phyloP scores from a whole-genome alignment of 2,113 vertebrate species.

The Struthio camelus region DNA sequence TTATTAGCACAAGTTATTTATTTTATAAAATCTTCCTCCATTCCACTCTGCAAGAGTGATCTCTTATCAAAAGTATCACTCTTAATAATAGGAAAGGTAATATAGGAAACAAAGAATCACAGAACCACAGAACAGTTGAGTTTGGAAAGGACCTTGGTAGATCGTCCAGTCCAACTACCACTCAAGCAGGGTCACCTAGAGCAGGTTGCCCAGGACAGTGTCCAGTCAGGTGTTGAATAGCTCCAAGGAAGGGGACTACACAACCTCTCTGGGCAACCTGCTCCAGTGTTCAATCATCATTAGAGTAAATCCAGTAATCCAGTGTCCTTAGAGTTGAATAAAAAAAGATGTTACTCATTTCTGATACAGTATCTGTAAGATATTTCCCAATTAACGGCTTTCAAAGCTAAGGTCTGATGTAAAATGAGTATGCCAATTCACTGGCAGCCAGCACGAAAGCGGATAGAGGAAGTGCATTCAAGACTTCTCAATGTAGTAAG shows the following conservation, averaged over 20 bases:
- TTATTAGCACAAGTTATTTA: rapidly evolving
- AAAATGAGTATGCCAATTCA: neutral
- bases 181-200: neutral
- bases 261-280: neutral
- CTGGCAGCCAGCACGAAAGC: neutral
- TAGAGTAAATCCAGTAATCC: neutral
- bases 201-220: neutral
- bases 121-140: neutral
- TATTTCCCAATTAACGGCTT: neutral
- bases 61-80: neutral
- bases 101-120: neutral
- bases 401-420: neutral
- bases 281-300: neutral
- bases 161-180: neutral
- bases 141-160: neutral
- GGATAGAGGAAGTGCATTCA: neutral
- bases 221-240: neutral
- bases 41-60: neutral
- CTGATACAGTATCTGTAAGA: neutral
- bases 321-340: neutral
- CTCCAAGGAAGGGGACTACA: neutral
- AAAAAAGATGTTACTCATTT: neutral
- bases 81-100: neutral
- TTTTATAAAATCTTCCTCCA: neutral
- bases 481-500: neutral